A percentile compares a stretch with the other conserved stretches of the same genome.
These are phyloP conservation scores for Columbina picui DNA, from an alignment of 2,113 vertebrate species.

Conservation along the genomic window DNA sequence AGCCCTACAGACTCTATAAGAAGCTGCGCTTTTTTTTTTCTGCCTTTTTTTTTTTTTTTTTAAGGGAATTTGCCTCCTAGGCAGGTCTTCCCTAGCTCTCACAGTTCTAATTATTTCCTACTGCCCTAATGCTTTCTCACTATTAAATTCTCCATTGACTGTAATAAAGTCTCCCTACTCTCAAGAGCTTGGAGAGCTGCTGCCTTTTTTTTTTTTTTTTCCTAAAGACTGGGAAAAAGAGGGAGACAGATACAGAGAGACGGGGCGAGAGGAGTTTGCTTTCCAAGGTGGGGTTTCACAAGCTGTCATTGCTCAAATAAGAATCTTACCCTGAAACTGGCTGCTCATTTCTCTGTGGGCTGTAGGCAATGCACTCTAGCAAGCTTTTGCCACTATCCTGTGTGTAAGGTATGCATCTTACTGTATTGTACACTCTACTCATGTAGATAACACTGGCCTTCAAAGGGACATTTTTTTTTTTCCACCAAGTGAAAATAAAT, in stretches of 20 bases:
- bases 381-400: neutral
- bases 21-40: neutral
- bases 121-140: slow-evolving; percentile 67
- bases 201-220: neutral
- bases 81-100: slow-evolving; percentile 66
- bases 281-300: slow-evolving; percentile 48
- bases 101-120: slow-evolving; percentile 76
- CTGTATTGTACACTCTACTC: neutral
- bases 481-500: slow-evolving; percentile 25
- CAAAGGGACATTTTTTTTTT: neutral
- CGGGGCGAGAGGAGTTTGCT: slow-evolving; percentile 17
- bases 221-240: neutral
- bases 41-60: neutral
- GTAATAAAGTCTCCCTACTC: slow-evolving; percentile 65
- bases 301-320: slow-evolving; percentile 7
- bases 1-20: slow-evolving; percentile 44
- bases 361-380: neutral
- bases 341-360: slow-evolving; percentile 48
- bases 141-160: slow-evolving; percentile 66
- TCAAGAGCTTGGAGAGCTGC: slow-evolving; percentile 52
- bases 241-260: neutral
- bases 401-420: neutral
- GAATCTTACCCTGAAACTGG: slow-evolving; percentile 35
- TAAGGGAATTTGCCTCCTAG: slow-evolving; percentile 66
- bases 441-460: neutral